A percentile compares a stretch with the other conserved stretches of the same genome.
Evolutionary conservation across 2,797 vertebrate species (phyloP).

Genomic region (Heteromormyrus szaboi): DNA sequence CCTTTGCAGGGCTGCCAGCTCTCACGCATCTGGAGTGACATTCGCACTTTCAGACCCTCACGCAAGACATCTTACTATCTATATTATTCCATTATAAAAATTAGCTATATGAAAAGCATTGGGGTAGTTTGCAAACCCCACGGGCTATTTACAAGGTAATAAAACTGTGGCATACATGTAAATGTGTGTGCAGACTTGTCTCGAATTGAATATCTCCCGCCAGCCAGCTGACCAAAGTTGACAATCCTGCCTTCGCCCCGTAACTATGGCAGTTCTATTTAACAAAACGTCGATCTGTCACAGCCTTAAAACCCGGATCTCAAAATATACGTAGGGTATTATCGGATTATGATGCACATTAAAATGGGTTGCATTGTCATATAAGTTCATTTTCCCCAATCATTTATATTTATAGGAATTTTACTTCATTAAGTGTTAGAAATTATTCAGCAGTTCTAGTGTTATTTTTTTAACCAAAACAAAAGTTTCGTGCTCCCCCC

Average conservation of each 20-base stretch:
- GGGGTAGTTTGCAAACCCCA: not conserved
- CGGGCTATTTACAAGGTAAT: not conserved
- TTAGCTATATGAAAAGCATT: not conserved
- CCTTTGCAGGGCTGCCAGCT: not conserved
- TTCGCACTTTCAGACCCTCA: not conserved
- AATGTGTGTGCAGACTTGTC: not conserved
- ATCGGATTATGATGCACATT: not conserved
- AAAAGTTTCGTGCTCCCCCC: not conserved
- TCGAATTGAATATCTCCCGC: not conserved
- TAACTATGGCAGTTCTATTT: not conserved
- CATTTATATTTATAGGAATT: not conserved
- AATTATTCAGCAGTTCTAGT: not conserved
- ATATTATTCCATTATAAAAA: not conserved
- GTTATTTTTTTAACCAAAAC: not conserved
- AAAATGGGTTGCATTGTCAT: not conserved
- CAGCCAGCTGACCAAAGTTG: not conserved
- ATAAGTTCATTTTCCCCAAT: not conserved
- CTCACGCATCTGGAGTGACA: not conserved
- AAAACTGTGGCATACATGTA: not conserved
- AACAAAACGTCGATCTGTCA: not conserved
- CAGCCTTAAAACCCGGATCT: not conserved
- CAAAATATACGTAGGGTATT: not conserved
- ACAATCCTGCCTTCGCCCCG: not conserved
- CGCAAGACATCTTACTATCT: not conserved
- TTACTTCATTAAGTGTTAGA: not conserved